A percentile compares a stretch with the other conserved stretches of the same genome.
Evolutionary conservation across 1,140 invertebrate species (phyloP).

Genomic region (Drosophila saltans): DNA sequence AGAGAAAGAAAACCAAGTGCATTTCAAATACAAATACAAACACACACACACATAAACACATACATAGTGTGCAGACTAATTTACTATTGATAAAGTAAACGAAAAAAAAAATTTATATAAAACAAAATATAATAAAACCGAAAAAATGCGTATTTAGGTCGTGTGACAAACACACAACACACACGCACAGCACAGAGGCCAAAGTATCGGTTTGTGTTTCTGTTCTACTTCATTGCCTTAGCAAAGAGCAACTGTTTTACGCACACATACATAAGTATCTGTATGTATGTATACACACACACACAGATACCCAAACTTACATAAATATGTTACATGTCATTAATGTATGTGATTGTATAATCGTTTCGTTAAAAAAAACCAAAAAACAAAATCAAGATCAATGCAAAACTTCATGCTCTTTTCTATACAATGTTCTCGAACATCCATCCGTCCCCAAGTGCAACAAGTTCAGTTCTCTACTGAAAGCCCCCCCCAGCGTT

Average conservation of each 20-base stretch:
- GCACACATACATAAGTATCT: conserved; percentile 13
- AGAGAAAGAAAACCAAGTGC: conserved; percentile 24
- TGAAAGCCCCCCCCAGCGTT: background rate
- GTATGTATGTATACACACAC: conserved; percentile 6
- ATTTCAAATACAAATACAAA: conserved; percentile 27
- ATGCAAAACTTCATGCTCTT: background rate
- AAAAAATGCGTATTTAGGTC: conserved; percentile 63
- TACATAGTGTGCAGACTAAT: conserved; percentile 9
- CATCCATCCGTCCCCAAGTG: background rate
- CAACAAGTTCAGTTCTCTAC: background rate
- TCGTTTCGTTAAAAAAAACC: conserved; percentile 46
- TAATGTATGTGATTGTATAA: conserved; percentile 40
- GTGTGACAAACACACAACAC: conserved; percentile 55
- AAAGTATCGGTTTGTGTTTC: conserved; percentile 50
- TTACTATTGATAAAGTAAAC: conserved; percentile 68
- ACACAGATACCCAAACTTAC: background rate
- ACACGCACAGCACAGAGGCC: conserved; percentile 31
- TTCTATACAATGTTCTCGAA: background rate
- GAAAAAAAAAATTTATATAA: conserved; percentile 34
- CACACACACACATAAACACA: conserved; percentile 8
- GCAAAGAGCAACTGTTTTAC: conserved; percentile 39
- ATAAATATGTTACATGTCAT: conserved; percentile 14
- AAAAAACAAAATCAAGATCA: conserved; percentile 29
- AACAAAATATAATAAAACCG: conserved; percentile 34
- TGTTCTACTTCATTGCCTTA: conserved; percentile 68